These are phyloP conservation scores for Ateles fusciceps DNA, from an alignment of 2,797 vertebrate species.

Conservation along the genomic window DNA sequence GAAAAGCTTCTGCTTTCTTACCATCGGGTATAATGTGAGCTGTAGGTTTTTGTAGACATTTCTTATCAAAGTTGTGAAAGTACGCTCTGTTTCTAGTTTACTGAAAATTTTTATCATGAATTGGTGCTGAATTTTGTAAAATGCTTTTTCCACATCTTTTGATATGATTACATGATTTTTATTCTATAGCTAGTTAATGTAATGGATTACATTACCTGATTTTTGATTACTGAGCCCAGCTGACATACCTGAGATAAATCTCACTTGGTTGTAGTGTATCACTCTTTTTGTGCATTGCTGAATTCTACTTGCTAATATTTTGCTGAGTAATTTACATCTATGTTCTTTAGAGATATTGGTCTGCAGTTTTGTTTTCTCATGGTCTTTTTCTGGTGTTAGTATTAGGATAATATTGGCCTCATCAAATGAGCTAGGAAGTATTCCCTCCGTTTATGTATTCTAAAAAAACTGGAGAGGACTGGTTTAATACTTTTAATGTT, in stretches of 20 bases:
- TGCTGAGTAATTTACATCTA: background rate
- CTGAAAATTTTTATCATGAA: background rate
- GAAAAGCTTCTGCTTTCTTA: background rate
- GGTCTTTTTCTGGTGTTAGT: background rate
- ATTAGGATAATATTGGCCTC: background rate
- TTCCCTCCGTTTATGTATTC: background rate
- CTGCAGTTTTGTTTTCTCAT: background rate
- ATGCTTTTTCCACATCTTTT: background rate
- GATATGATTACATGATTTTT: background rate
- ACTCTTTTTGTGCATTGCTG: background rate
- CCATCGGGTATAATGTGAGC: background rate
- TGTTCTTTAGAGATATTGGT: background rate
- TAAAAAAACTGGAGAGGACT: background rate
- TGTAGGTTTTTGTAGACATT: background rate
- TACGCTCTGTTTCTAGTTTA: background rate
- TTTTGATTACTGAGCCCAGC: background rate
- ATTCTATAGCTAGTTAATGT: background rate
- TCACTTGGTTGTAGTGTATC: background rate
- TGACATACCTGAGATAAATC: background rate
- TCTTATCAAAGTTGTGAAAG: background rate
- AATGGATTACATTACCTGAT: background rate
- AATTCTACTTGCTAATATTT: background rate
- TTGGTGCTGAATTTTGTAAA: background rate
- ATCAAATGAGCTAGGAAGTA: background rate
- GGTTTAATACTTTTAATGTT: background rate